Evolutionary conservation across 2,888 invertebrate genomes (phyloP).

Genomic region (Thereva nobilitata): DNA sequence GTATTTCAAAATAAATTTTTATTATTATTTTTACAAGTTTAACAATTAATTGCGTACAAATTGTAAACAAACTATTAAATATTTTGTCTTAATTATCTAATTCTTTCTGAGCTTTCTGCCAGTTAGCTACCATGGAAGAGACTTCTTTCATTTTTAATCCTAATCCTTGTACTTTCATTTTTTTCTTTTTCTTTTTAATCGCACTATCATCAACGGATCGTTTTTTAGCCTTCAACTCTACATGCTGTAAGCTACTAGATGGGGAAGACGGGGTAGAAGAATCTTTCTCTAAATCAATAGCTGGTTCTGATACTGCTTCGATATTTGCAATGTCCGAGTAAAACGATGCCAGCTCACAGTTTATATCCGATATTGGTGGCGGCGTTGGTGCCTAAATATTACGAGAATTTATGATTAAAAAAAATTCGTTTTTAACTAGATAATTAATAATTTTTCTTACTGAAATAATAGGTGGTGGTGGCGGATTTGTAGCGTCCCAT

Average conservation of each 20-base stretch:
- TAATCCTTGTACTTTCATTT: slow-evolving; percentile 61
- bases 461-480: slow-evolving; percentile 45
- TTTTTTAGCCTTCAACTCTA: slow-evolving; percentile 1
- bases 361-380: slow-evolving; percentile 46
- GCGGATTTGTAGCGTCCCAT: slow-evolving; percentile 40
- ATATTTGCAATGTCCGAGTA: slow-evolving; percentile 65
- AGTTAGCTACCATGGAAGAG: slow-evolving; percentile 70
- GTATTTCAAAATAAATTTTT: too few species aligned
- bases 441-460: too few species aligned
- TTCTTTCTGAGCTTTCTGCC: slow-evolving; percentile 71
- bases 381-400: slow-evolving; percentile 8
- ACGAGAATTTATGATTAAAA: slow-evolving; percentile 16
- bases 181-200: slow-evolving; percentile 46
- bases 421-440: slow-evolving; percentile 26
- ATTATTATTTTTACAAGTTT: too few species aligned
- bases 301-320: slow-evolving; percentile 53
- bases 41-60: background rate
- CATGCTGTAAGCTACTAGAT: background rate
- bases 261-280: background rate
- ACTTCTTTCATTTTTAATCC: slow-evolving; percentile 72
- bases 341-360: slow-evolving; percentile 64
- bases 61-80: background rate
- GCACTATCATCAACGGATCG: slow-evolving; percentile 2
- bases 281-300: slow-evolving; percentile 2
- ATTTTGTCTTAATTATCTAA: slow-evolving; percentile 40